phyloP scores from a whole-genome alignment of 2,888 invertebrate species.

The Pherbina coryleti region DNA sequence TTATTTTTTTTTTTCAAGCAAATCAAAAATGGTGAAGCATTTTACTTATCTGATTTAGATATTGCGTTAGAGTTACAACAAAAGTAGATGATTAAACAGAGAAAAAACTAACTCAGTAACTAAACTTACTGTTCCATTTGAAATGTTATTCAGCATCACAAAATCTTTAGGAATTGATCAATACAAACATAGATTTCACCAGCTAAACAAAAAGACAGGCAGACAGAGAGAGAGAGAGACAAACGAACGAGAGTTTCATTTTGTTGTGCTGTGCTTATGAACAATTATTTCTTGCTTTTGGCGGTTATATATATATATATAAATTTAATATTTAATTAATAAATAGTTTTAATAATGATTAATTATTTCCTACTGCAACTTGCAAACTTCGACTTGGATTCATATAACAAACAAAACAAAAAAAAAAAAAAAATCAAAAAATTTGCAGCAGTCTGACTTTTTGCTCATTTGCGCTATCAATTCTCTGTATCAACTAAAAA shows the following conservation, averaged over 20 bases:
- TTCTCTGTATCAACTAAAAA: background rate
- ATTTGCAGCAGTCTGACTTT: background rate
- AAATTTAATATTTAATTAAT: slow-evolving; percentile 38
- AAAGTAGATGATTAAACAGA: too few species aligned
- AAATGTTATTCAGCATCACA: too few species aligned
- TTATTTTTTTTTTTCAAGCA: background rate
- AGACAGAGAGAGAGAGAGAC: background rate
- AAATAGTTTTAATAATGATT: slow-evolving; percentile 40
- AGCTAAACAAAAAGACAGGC: too few species aligned
- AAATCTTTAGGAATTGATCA: too few species aligned
- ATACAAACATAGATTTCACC: too few species aligned
- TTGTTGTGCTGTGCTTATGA: slow-evolving; percentile 15
- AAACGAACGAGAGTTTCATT: background rate
- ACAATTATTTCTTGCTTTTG: slow-evolving; percentile 31
- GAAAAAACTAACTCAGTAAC: too few species aligned
- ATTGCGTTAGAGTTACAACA: background rate
- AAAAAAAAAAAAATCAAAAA: too few species aligned
- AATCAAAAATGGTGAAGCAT: background rate
- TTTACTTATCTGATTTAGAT: background rate
- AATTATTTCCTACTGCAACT: background rate
- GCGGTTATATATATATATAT: slow-evolving; percentile 28
- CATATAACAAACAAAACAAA: too few species aligned
- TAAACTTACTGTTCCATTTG: too few species aligned
- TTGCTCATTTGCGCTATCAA: background rate
- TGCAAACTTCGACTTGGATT: background rate